Conservation (phyloP, 1,140 invertebrate species). For the Ylistrum balloti region DNA sequence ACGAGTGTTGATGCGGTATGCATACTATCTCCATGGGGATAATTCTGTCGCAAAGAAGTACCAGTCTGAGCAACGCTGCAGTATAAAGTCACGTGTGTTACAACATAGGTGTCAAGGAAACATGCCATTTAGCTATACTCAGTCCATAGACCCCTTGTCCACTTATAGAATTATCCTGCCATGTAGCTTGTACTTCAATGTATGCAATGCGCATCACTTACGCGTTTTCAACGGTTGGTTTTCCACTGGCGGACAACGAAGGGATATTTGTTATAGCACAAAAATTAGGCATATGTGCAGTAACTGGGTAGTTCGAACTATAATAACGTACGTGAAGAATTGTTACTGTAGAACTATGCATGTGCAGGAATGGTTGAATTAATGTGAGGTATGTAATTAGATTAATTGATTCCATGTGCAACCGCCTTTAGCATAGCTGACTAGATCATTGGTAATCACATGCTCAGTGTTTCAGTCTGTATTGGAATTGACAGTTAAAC, state of each 20-base stretch:
- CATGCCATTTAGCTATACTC: conserved; percentile 4
- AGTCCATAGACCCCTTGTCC: conserved; percentile 1
- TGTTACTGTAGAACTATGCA: conserved; percentile 23
- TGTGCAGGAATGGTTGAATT: conserved; percentile 27
- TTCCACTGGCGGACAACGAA: conserved; percentile 12
- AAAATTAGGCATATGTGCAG: conserved; percentile 5
- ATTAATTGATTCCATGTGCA: conserved; percentile 35
- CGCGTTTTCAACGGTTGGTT: conserved; percentile 25
- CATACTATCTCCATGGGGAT: conserved; percentile 37
- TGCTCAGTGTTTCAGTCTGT: conserved; percentile 7
- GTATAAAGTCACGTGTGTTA: not conserved
- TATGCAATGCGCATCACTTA: not conserved
- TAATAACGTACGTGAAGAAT: not conserved
- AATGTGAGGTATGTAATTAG: conserved; percentile 29
- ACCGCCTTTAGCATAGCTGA: conserved; percentile 7
- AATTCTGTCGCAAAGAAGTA: conserved; percentile 24
- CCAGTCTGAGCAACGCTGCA: not conserved
- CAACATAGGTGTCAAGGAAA: conserved; percentile 14
- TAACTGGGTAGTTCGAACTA: not conserved
- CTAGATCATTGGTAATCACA: conserved; percentile 15
- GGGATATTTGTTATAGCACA: conserved; percentile 3
- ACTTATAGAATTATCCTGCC: conserved; percentile 24
- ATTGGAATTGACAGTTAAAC: conserved; percentile 27
- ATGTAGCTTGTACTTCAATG: not conserved
- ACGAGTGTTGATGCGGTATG: conserved; percentile 25